Base-by-base conservation (phyloP, 2,797 vertebrate species). In the Pyrocephalus nanus region DNA sequence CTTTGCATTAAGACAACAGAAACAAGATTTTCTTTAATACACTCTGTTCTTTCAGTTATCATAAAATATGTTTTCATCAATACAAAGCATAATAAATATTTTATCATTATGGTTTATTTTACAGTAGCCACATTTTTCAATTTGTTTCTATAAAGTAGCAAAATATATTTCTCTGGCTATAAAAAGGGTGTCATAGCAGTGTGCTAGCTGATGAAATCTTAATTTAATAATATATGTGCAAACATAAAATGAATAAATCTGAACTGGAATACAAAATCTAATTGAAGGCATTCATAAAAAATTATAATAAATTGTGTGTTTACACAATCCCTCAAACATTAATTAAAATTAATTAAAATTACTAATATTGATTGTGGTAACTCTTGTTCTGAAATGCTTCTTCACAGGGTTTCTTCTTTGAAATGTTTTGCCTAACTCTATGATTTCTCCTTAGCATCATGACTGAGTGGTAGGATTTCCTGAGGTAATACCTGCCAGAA, bases 331-430 rank as follows among this genome's bases (percentile, higher is more conserved):
- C 26, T 71, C 43, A 77, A 85, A 67, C 30, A 81, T 71, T 73
- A 77, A 90, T 85, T 92, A 47, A 91, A 94, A 89, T 83, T 5
- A 87, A 92, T 87, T 87, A 57, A 93, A 94, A 54, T 70, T 20
- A 38, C 21, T 78, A 72, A 34, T 42, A 72, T 5, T 70, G 9
- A 64, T 64, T 72, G 45, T 64, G n/a, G 13, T 67, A 76, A 80
- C 23, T 40, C 20, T 61, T 10, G 15, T 36, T 88, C 71, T 92
- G n/a, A 95, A 94, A 91, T 72, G 18, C 32, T 82, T 84, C 69
- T 78, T 82, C n/a, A 61, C 25, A 64, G 19, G 7, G 8, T 21
- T 34, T 86, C 25, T 84, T 71, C 43, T 47, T 42, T 13, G 8
- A 83, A 85, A 62, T 61, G 7, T 79, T 91, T 78, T 81, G 45